Evolutionary conservation across 2,113 vertebrate species (phyloP).

Genomic region (Neofelis nebulosa): DNA sequence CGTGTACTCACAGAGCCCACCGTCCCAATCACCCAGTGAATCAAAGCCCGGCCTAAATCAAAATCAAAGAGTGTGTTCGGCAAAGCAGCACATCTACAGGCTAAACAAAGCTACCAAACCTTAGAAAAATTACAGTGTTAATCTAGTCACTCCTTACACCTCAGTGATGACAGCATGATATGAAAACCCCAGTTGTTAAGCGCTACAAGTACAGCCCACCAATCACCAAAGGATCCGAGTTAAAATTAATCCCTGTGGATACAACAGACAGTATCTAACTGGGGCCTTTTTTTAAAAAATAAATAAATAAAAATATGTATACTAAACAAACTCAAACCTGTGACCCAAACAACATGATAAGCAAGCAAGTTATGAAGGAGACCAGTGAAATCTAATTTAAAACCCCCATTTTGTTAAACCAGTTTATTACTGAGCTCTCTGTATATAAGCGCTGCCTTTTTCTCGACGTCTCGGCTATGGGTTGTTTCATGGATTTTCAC

Average conservation of each 20-base stretch:
- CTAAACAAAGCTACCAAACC: conserved; percentile 28
- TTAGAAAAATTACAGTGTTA: neutral
- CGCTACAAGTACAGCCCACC: neutral
- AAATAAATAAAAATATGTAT: neutral
- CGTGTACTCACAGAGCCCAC: neutral
- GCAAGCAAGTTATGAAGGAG: neutral
- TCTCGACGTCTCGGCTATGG: neutral
- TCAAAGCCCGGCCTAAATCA: neutral
- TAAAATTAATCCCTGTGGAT: neutral
- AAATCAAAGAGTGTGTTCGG: conserved; percentile 1
- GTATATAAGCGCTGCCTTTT: neutral
- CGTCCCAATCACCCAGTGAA: neutral
- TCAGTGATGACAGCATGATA: neutral
- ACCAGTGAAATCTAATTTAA: neutral
- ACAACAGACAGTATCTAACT: neutral
- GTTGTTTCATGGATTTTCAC: neutral
- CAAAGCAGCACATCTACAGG: neutral
- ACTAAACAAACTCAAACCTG: neutral
- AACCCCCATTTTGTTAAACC: neutral
- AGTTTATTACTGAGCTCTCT: neutral
- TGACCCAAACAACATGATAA: neutral
- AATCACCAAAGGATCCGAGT: neutral
- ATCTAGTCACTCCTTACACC: neutral
- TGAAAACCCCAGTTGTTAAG: neutral
- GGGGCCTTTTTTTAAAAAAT: neutral